phyloP scores from a whole-genome alignment of 2,888 invertebrate species.

The Stictocephala bisonia region DNA sequence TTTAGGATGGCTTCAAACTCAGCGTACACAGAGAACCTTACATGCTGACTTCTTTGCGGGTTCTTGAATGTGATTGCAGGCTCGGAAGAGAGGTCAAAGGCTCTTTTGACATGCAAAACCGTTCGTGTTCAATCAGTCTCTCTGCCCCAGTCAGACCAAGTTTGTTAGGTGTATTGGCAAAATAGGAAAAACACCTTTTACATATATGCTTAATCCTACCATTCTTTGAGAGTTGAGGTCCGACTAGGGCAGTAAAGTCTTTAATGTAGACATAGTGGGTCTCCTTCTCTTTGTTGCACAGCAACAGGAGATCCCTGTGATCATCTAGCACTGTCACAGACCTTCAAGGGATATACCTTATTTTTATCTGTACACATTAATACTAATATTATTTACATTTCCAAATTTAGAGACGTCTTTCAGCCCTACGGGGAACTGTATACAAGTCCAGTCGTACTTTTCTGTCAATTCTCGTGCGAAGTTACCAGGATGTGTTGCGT shows the following conservation, averaged over 20 bases:
- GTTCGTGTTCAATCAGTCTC: too few relatives aligned
- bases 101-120: too few relatives aligned
- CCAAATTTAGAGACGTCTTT: conserved; percentile 9
- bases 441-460: conserved; percentile 6
- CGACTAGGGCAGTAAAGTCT: not conserved
- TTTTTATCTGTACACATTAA: conserved; percentile 1
- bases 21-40: too few relatives aligned
- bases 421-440: conserved; percentile 4
- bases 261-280: not conserved
- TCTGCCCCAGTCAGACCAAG: too few relatives aligned
- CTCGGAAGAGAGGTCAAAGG: too few relatives aligned
- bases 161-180: too few relatives aligned
- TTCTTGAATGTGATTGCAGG: too few relatives aligned
- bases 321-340: not conserved
- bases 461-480: conserved; percentile 7
- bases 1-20: too few relatives aligned
- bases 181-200: conserved; percentile 33
- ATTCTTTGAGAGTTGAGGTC: not conserved
- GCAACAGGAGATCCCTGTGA: not conserved
- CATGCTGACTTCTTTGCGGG: too few relatives aligned
- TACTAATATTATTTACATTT: not conserved
- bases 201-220: not conserved
- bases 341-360: not conserved
- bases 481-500: conserved; percentile 2
- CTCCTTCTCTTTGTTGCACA: not conserved